Evolutionary conservation across 2,113 vertebrate genomes (phyloP).

Genomic region (Calyptomena viridis): DNA sequence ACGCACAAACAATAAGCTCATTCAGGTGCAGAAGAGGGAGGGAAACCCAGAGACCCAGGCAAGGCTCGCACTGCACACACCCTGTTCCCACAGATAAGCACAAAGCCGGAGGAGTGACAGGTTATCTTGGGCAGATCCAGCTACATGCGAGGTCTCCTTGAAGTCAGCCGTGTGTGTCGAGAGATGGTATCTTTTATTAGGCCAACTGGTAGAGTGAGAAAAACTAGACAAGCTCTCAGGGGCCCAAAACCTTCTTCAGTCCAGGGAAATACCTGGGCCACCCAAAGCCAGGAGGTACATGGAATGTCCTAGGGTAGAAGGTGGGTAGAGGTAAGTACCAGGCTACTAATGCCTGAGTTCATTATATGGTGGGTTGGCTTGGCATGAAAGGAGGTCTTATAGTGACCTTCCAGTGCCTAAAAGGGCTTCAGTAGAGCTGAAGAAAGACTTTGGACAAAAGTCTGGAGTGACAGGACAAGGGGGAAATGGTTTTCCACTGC

Average conservation of each 20-base stretch:
- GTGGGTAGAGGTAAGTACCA: neutral
- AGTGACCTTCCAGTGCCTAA: neutral
- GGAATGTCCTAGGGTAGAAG: neutral
- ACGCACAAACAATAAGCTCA: slow-evolving; percentile 32
- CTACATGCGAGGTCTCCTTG: neutral
- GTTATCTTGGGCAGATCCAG: slow-evolving; percentile 26
- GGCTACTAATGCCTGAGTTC: neutral
- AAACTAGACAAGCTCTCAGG: neutral
- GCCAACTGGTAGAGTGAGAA: slow-evolving; percentile 42
- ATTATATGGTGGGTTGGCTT: neutral
- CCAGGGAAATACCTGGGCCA: neutral
- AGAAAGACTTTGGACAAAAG: neutral
- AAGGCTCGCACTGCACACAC: slow-evolving; percentile 14
- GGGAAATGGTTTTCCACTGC: accelerated
- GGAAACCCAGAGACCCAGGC: neutral
- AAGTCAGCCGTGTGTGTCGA: neutral
- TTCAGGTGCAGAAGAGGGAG: slow-evolving; percentile 59
- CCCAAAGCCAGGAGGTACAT: neutral
- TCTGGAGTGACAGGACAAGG: accelerated
- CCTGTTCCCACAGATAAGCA: slow-evolving; percentile 57
- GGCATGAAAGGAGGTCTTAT: neutral
- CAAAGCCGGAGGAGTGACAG: neutral
- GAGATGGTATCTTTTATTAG: slow-evolving; percentile 20
- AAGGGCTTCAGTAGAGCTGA: neutral
- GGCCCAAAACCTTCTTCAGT: neutral